Conservation (phyloP, 2,113 vertebrate species). For the Gymnogyps californianus region DNA sequence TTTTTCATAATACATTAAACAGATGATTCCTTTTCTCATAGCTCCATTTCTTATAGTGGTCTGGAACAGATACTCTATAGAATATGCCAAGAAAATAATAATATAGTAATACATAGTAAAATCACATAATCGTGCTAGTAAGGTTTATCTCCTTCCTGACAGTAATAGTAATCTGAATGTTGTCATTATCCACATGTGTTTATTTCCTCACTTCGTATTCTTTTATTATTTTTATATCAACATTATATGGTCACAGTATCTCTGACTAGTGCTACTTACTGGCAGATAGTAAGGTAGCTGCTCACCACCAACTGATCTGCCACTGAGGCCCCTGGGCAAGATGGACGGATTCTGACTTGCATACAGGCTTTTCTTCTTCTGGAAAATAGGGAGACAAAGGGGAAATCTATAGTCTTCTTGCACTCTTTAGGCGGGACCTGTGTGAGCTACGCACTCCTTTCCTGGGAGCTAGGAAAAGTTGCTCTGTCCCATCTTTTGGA, state of each 20-base stretch:
- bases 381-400: accelerated
- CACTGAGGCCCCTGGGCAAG: background rate
- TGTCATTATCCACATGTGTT: background rate
- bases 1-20: background rate
- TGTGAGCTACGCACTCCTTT: background rate
- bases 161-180: background rate
- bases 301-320: background rate
- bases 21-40: background rate
- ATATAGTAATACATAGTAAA: background rate
- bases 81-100: background rate
- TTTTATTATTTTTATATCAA: background rate
- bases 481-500: background rate
- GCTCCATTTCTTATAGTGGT: background rate
- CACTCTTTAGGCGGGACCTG: background rate
- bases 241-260: background rate
- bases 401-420: background rate
- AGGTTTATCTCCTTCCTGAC: background rate
- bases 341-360: background rate
- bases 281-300: background rate
- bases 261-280: background rate
- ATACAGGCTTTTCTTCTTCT: background rate
- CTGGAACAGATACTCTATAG: background rate
- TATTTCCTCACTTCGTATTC: background rate
- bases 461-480: background rate
- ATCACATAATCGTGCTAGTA: background rate